These are phyloP conservation scores for Heliconius sara DNA, from an alignment of 2,888 invertebrate genomes.

Conservation along the genomic window DNA sequence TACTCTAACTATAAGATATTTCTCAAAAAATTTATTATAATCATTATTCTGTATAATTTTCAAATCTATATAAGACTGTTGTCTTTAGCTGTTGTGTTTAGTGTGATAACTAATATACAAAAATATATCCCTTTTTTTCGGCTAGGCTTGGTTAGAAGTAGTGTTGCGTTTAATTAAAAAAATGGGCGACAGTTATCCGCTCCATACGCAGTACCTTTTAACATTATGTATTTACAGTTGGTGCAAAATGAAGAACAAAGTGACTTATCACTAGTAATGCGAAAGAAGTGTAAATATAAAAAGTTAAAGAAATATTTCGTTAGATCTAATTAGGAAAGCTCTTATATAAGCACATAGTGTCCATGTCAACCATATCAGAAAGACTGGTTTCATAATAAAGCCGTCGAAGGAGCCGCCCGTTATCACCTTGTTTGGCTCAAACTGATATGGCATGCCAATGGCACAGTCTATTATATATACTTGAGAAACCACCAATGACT, in stretches of 20 bases:
- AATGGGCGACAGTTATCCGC: too few relatives aligned
- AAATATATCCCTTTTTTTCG: background rate
- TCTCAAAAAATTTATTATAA: background rate
- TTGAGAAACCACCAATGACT: slow-evolving; percentile 47
- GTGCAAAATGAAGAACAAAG: too few relatives aligned
- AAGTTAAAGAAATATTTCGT: background rate
- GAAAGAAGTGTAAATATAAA: background rate
- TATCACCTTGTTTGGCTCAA: slow-evolving; percentile 62
- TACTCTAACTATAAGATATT: slow-evolving; percentile 4
- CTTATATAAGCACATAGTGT: slow-evolving; percentile 38
- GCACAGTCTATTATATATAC: slow-evolving; percentile 48
- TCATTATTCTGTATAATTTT: background rate
- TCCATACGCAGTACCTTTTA: too few relatives aligned
- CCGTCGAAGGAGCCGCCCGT: slow-evolving; percentile 60
- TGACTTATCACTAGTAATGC: background rate
- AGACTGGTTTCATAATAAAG: slow-evolving; percentile 68
- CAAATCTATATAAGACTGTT: background rate
- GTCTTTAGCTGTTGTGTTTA: too few relatives aligned
- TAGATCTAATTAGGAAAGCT: slow-evolving; percentile 19
- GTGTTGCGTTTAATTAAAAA: too few relatives aligned
- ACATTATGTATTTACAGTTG: too few relatives aligned
- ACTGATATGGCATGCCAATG: slow-evolving; percentile 51
- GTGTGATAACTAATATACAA: background rate
- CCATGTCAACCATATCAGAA: slow-evolving; percentile 43
- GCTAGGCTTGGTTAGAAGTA: background rate